Base-by-base conservation (phyloP, 2,113 vertebrate genomes). In the Etia nguti region DNA sequence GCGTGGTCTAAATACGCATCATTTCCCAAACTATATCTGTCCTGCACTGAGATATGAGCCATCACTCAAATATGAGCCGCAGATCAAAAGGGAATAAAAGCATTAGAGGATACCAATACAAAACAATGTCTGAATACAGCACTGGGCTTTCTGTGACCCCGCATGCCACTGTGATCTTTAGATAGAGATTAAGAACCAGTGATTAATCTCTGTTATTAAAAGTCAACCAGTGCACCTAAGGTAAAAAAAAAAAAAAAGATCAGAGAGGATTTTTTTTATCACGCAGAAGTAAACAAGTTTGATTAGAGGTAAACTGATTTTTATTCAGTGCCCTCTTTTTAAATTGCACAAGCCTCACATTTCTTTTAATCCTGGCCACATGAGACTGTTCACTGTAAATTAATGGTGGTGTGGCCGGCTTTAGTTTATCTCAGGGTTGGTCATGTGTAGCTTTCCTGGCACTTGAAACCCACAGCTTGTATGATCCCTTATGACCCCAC, bases 361-460 rank as follows among this genome's bases (percentile, higher is more conserved):
- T 89, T 90, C 81, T 89, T 92, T 92, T 92, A 93, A 94, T 90
- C 92, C n/a, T 3, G 73, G 59, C 85, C 92, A 70, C 89, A 86
- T 43, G 88, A 92, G 91, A 86, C 80, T 56, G 34, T 88, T 89
- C 38, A 36, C 82, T 90, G 88, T 79, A 91, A 94, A 92, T 94
- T 79, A 90, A 93, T 87, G 85, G 38, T 18, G 81, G 81, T 84
- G 81, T 65, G 81, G 75, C 57, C n/a, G 22, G 57, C 65, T 57
- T 80, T 79, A 48, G 87, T 90, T 90, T 87, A 92, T 91, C 88
- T 93, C 80, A 89, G 85, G 85, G 85, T 89, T 89, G 88, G 82
- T 89, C 88, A 92, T 85, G 90, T 88, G 8, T 91, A 89, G 81
- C 86, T 73, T 91, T 86, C 62, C 57, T 85, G 80, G 87, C 90